These are phyloP conservation scores for Drosophila novamexicana DNA, from an alignment of 1,140 invertebrate genomes.

Conservation along the genomic window DNA sequence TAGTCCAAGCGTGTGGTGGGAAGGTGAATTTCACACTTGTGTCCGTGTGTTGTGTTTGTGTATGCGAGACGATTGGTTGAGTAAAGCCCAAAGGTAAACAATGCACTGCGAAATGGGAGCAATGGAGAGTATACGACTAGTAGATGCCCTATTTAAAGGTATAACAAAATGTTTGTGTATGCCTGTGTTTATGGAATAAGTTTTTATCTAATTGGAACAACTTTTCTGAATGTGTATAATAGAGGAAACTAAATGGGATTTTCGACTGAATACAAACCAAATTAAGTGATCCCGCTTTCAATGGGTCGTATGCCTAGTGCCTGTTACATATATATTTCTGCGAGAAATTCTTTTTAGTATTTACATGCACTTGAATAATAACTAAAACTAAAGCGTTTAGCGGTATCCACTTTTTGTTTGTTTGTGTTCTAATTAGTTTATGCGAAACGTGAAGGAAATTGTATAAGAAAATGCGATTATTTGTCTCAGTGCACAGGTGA, in stretches of 20 bases:
- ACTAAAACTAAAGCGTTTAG: constrained; percentile 6
- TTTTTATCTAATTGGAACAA: too few relatives aligned
- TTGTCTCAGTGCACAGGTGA: constrained; percentile 2
- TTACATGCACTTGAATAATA: constrained; percentile 18
- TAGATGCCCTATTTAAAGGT: neutral
- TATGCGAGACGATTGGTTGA: constrained; percentile 27
- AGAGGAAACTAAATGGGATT: too few relatives aligned
- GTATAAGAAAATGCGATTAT: constrained; percentile 45
- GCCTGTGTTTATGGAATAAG: too few relatives aligned
- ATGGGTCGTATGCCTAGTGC: neutral
- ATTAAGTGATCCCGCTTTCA: too few relatives aligned
- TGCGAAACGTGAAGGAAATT: constrained; percentile 56
- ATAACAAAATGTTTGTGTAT: neutral
- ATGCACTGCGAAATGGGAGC: neutral
- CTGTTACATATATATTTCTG: neutral
- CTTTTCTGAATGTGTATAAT: too few relatives aligned
- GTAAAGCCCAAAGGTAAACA: constrained; percentile 28
- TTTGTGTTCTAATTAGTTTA: constrained; percentile 52
- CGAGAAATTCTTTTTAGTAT: neutral
- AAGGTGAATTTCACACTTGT: constrained; percentile 6
- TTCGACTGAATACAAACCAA: too few relatives aligned
- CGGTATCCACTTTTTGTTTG: constrained; percentile 33
- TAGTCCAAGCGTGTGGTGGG: constrained; percentile 14
- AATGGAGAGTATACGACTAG: neutral
- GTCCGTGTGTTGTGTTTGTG: constrained; percentile 1